Evolutionary conservation across 92 coral and sea anemone species (phyloP), one percentile per base, ranked within the genome.

Genomic region (Actinostola sp.): DNA sequence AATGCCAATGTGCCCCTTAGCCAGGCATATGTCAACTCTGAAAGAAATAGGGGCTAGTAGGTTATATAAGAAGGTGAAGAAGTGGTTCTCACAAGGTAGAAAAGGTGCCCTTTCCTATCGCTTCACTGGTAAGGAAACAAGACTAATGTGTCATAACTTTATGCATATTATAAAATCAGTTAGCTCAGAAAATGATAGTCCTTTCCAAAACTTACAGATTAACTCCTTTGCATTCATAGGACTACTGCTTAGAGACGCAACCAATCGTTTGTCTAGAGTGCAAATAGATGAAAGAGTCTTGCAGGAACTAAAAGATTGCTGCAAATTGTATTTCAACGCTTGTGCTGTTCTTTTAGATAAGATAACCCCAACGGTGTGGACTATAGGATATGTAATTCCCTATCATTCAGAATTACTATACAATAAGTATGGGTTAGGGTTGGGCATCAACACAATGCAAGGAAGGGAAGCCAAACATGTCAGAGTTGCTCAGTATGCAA

Each of bases 381-480:
- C 88, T 28, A 63, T 87, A 5, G 82, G 88, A 5, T 75, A 87
- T 81, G 92, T 82, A 11, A 49, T 87, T 16, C 92, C 92, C 20
- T 82, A 49, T 51, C 92, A 82, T 67, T 66, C 88, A 20, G 78
- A 77, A 34, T 24, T 71, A 20, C 60, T 83, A 39, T 82, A 64
- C 48, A 73, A 48, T 25, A 80, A 72, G 23, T 56, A 68, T 65
- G 83, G 81, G 14, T 31, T 74, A 49, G 93, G 93, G 15, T 62
- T 84, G 25, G 87, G 89, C 21, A 65, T 84, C 25, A 84, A 84
- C 44, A 49, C 86, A 2, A 84, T 88, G 93, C 89, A 84, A 25
- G 89, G 93, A 35, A 55, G 81, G 30, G 87, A 83, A 48, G 90
- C 90, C 3, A 84, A 89, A 54, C 88, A 89, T 66, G 83, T 89